Conservation (phyloP, 2,888 invertebrate species). For the Encarsia formosa region DNA sequence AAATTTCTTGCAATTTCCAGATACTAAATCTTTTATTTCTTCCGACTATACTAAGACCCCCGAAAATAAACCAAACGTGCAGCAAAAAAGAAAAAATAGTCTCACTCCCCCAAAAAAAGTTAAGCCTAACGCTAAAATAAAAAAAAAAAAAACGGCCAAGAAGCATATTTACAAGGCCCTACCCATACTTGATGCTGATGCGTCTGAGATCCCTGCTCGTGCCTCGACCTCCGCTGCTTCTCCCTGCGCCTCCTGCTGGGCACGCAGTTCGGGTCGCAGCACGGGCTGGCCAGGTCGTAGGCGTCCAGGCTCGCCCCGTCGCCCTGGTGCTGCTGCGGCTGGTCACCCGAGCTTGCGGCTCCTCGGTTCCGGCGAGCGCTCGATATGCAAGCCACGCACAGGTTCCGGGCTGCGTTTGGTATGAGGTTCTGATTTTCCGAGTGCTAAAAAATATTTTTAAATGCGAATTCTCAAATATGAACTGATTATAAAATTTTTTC, state of each 20-base stretch:
- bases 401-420: constrained; percentile 26
- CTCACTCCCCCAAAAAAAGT: too few relatives aligned
- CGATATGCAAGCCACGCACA: constrained; percentile 49
- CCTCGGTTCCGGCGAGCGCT: constrained; percentile 39
- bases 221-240: constrained; percentile 54
- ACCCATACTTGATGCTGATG: constrained; percentile 50
- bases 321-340: not conserved
- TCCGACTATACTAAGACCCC: too few relatives aligned
- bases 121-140: too few relatives aligned
- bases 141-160: not conserved
- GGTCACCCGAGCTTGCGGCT: not conserved
- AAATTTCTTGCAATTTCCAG: too few relatives aligned
- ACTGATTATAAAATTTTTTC: not conserved
- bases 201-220: constrained; percentile 48
- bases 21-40: too few relatives aligned
- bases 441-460: not conserved
- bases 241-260: constrained; percentile 61
- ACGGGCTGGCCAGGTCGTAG: constrained; percentile 81
- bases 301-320: constrained; percentile 69
- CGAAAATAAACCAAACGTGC: too few relatives aligned
- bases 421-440: too few relatives aligned
- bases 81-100: not conserved
- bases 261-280: constrained; percentile 82
- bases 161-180: constrained; percentile 31
- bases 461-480: not conserved